phyloP scores from a whole-genome alignment of 2,113 vertebrate genomes.

The Engraulis encrasicolus region DNA sequence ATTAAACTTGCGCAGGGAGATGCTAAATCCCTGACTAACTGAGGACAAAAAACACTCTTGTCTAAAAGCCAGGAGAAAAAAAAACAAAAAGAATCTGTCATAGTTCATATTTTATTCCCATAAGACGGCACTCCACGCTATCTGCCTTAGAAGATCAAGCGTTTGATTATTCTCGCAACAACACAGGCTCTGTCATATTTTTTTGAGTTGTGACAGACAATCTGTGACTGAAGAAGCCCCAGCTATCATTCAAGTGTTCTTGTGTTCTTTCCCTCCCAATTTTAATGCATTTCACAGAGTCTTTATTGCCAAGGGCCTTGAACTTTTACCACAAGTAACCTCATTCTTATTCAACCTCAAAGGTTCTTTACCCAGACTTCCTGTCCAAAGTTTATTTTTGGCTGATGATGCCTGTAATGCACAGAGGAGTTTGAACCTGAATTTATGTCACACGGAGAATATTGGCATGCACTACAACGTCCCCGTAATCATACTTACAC shows the following conservation, averaged over 20 bases:
- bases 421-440: neutral
- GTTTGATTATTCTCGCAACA: slow-evolving; percentile 17
- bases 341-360: neutral
- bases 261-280: neutral
- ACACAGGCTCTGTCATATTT: neutral
- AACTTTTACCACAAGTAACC: neutral
- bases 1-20: neutral
- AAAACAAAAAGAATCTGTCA: neutral
- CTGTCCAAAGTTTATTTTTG: neutral
- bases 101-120: neutral
- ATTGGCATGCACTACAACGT: neutral
- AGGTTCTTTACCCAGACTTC: neutral
- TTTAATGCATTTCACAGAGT: neutral
- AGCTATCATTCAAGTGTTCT: neutral
- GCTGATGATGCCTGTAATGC: neutral
- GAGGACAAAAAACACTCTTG: neutral
- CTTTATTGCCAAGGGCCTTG: neutral
- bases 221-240: neutral
- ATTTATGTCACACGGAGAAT: neutral
- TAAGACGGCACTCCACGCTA: neutral
- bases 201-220: neutral
- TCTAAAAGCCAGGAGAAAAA: neutral
- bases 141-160: neutral
- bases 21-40: neutral
- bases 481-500: neutral